phyloP scores from a whole-genome alignment of 2,113 vertebrate species.

The Catharus bicknelli region DNA sequence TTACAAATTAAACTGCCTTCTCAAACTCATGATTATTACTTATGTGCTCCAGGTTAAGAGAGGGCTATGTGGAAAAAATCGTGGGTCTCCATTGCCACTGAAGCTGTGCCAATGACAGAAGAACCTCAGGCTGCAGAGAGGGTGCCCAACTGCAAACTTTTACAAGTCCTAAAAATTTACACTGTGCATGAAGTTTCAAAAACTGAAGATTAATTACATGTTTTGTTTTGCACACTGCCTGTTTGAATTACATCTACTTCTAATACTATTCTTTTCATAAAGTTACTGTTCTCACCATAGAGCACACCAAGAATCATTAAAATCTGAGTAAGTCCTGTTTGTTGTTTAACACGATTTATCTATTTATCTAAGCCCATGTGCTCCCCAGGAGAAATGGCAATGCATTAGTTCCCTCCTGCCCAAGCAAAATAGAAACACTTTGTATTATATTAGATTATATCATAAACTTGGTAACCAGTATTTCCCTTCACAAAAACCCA shows the following conservation, averaged over 20 bases:
- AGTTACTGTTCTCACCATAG: background rate
- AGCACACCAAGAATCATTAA: background rate
- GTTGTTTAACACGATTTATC: background rate
- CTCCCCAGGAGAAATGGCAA: background rate
- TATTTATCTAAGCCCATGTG: background rate
- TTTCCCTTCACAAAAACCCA: background rate
- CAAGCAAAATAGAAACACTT: background rate
- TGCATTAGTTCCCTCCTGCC: background rate
- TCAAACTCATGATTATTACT: background rate
- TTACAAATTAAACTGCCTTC: background rate
- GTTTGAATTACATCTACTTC: background rate
- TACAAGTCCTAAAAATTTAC: background rate
- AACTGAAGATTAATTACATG: background rate
- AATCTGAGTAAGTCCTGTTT: background rate
- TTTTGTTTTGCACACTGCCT: background rate
- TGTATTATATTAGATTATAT: background rate
- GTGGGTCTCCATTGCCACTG: background rate
- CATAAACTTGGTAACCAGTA: conserved; percentile 2
- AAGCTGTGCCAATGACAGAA: background rate
- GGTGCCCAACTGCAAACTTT: background rate
- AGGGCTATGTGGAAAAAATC: background rate
- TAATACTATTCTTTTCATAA: background rate
- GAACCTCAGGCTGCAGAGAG: background rate
- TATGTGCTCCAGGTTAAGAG: background rate
- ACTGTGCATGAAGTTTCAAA: background rate